A percentile compares a stretch with the other conserved stretches of the same genome.
Evolutionary conservation across 2,113 vertebrate species (phyloP).

Genomic region (Oncorhynchus keta): DNA sequence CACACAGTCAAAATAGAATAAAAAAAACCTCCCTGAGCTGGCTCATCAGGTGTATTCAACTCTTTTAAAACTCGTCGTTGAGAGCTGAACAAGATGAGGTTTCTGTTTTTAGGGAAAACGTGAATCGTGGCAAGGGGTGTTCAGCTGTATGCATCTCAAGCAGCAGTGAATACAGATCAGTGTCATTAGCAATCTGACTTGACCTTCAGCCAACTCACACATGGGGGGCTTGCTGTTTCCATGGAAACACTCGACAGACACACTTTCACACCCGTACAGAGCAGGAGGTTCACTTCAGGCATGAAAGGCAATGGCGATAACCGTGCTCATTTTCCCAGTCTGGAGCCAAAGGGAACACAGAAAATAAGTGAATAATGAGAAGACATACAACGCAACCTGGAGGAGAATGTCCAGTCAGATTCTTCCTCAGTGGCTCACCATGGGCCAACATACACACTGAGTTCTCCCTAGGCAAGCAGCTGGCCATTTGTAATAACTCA

Average conservation of each 20-base stretch:
- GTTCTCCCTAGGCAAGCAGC: background rate
- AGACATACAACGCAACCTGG: background rate
- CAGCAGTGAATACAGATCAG: constrained; percentile 15
- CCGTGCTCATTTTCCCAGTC: background rate
- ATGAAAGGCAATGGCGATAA: background rate
- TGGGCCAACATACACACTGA: background rate
- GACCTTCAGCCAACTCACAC: constrained; percentile 34
- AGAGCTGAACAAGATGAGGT: background rate
- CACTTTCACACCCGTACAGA: background rate
- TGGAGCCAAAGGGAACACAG: background rate
- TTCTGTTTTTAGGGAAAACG: constrained; percentile 1
- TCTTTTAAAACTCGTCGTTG: background rate
- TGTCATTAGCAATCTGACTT: constrained; percentile 21
- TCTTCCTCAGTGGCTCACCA: background rate
- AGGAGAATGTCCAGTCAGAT: background rate
- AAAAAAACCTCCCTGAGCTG: background rate
- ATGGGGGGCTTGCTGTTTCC: constrained; percentile 16
- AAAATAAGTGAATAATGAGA: background rate
- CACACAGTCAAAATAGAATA: background rate
- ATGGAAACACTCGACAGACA: constrained; percentile 29
- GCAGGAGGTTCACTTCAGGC: background rate
- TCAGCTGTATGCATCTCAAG: background rate
- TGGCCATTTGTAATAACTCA: constrained; percentile 5
- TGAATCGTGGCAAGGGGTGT: background rate
- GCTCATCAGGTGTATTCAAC: background rate